Evolutionary conservation across 2,888 invertebrate species (phyloP).

Genomic region (Apamea sordens): DNA sequence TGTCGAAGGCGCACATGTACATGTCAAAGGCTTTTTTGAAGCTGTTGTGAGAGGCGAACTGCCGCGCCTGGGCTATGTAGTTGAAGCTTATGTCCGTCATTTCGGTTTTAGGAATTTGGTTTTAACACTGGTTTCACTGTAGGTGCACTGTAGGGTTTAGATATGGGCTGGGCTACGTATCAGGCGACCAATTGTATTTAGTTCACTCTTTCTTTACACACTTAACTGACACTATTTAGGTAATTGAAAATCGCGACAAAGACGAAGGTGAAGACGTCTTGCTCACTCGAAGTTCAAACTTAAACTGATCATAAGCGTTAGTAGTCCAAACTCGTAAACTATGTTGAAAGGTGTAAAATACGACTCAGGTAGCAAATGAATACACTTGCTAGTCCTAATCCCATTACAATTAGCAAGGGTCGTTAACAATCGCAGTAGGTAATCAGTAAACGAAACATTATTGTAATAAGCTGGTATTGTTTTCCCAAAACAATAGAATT

Average conservation of each 20-base stretch:
- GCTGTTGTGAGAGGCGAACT: slow-evolving; percentile 24
- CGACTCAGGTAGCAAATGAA: neutral
- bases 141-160: no score
- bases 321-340: neutral
- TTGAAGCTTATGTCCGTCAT: slow-evolving; percentile 27
- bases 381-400: neutral
- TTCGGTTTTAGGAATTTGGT: neutral
- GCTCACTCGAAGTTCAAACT: slow-evolving; percentile 6
- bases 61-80: slow-evolving; percentile 37
- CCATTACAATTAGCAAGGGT: slow-evolving; percentile 7
- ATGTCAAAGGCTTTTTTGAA: slow-evolving; percentile 43
- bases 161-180: neutral
- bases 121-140: neutral
- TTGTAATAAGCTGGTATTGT: neutral
- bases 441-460: neutral
- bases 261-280: slow-evolving; percentile 7
- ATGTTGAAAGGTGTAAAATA: neutral
- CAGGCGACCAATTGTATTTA: neutral
- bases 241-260: neutral
- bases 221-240: neutral
- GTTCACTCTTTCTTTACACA: neutral
- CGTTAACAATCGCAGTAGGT: neutral
- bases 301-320: neutral
- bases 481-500: neutral
- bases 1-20: slow-evolving; percentile 48